Percentiles rank a stretch among this genome's conserved stretches.
These are phyloP conservation scores for Biston betularia DNA, from an alignment of 2,888 invertebrate species.

Conservation along the genomic window DNA sequence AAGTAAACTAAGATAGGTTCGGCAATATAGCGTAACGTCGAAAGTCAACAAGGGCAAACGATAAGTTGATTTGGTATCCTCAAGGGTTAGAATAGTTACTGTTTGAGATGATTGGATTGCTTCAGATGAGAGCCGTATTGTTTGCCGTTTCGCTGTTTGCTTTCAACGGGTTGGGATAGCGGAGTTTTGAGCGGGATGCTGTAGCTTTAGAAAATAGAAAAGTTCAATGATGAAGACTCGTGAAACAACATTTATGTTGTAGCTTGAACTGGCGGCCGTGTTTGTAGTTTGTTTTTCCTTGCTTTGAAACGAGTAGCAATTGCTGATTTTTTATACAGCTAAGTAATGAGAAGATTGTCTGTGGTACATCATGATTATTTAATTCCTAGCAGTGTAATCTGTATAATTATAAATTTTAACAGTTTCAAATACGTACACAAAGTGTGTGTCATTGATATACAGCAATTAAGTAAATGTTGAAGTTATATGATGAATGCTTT, in stretches of 20 bases:
- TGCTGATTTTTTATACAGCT: neutral
- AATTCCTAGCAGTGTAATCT: too few relatives aligned
- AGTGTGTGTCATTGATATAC: too few relatives aligned
- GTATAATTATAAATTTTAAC: too few relatives aligned
- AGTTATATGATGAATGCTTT: too few relatives aligned
- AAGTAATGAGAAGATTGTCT: neutral
- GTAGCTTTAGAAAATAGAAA: constrained; percentile 8
- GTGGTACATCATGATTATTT: too few relatives aligned
- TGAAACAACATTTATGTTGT: constrained; percentile 12
- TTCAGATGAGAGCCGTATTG: constrained; percentile 71
- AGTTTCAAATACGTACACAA: too few relatives aligned
- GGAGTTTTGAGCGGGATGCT: constrained; percentile 21
- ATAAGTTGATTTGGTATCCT: constrained; percentile 83
- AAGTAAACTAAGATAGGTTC: constrained; percentile 86
- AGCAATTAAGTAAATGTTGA: too few relatives aligned
- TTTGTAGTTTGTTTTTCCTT: constrained; percentile 5
- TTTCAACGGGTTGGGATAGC: constrained; percentile 51
- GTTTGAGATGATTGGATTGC: constrained; percentile 84
- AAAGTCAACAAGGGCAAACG: constrained; percentile 85
- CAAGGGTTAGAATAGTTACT: constrained; percentile 82
- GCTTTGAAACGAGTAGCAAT: neutral
- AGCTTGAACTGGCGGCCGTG: neutral
- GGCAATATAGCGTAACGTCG: constrained; percentile 78
- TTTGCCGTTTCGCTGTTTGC: constrained; percentile 54
- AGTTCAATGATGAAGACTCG: constrained; percentile 9